Conservation (phyloP, 2,888 invertebrate genomes). For the Myopa testacea region DNA sequence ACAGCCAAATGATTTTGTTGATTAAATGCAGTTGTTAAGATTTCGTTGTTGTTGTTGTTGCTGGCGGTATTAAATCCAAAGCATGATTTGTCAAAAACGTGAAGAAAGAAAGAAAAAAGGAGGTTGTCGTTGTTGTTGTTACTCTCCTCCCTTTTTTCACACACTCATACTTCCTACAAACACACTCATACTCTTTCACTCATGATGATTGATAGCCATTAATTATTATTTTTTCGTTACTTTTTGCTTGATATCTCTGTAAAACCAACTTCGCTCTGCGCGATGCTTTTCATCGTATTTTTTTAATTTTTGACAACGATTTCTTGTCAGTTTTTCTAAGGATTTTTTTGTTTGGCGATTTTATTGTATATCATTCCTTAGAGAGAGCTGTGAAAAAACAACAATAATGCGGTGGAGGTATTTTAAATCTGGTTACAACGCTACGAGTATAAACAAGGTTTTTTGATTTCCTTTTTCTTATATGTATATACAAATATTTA, state of each 20-base stretch:
- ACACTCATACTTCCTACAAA: background rate
- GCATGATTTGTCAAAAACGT: constrained; percentile 37
- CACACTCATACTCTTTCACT: background rate
- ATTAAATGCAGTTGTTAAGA: constrained; percentile 34
- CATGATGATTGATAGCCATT: constrained; percentile 32
- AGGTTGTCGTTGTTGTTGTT: background rate
- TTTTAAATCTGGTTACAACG: background rate
- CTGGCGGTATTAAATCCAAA: constrained; percentile 5
- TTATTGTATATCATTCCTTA: background rate
- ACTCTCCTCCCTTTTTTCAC: constrained; percentile 34
- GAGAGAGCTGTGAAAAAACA: background rate
- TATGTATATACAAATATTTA: background rate
- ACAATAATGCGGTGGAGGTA: background rate
- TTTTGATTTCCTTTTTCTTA: background rate
- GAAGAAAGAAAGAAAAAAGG: background rate
- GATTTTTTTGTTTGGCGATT: constrained; percentile 5
- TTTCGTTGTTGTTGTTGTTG: constrained; percentile 13
- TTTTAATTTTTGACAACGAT: constrained; percentile 8
- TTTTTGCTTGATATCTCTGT: constrained; percentile 12
- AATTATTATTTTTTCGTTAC: constrained; percentile 18
- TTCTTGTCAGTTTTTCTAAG: constrained; percentile 22
- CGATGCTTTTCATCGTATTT: constrained; percentile 29
- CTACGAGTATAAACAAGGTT: too few species aligned
- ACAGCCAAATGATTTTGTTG: constrained; percentile 32
- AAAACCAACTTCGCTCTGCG: background rate